phyloP scores from a whole-genome alignment of 1,140 invertebrate species.

The Lamellibrachia luymesi region DNA sequence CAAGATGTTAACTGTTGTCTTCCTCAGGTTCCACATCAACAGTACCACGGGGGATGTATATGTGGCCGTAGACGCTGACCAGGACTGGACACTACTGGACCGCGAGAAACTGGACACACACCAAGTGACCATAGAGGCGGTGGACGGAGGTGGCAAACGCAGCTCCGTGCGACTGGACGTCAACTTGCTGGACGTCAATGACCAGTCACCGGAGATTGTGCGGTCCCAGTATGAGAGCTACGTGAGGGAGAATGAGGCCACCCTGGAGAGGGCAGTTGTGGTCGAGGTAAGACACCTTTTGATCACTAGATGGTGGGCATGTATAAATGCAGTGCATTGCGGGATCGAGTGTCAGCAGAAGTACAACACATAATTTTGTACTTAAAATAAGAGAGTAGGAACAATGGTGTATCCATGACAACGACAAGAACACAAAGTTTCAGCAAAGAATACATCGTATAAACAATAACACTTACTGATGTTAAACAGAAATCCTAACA shows the following conservation, averaged over 20 bases:
- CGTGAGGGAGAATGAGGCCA: constrained; percentile 74
- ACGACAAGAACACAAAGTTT: too few species aligned
- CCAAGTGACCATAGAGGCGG: constrained; percentile 87
- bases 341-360: too few species aligned
- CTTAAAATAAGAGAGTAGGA: too few species aligned
- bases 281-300: constrained; percentile 69
- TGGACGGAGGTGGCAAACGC: constrained; percentile 74
- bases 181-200: constrained; percentile 34
- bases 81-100: constrained; percentile 63
- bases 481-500: too few species aligned
- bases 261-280: constrained; percentile 75
- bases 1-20: not conserved
- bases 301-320: not conserved
- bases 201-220: constrained; percentile 35
- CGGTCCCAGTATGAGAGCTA: constrained; percentile 81
- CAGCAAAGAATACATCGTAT: too few species aligned
- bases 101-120: constrained; percentile 81
- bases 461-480: too few species aligned
- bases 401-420: too few species aligned
- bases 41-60: constrained; percentile 78
- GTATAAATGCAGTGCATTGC: too few species aligned
- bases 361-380: too few species aligned
- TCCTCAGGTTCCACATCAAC: constrained; percentile 75
- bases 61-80: constrained; percentile 56
- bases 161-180: constrained; percentile 30